Evolutionary conservation across 2,113 vertebrate species (phyloP).

Genomic region (Myxocyprinus asiaticus): DNA sequence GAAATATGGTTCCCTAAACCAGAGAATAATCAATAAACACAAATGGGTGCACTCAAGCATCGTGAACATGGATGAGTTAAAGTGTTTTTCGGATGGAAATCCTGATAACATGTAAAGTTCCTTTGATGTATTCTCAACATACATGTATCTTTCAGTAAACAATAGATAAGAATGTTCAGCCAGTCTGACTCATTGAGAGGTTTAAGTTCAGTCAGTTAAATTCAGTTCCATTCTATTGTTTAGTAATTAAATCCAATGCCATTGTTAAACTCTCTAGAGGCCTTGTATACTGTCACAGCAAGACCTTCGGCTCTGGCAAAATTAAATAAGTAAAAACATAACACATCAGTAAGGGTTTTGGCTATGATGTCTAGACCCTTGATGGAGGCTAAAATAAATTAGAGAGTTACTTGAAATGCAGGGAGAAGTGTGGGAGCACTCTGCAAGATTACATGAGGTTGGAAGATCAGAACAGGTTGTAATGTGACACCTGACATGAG

Average conservation of each 20-base stretch:
- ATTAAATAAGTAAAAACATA: slow-evolving; percentile 32
- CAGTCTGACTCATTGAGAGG: neutral
- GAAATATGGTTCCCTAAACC: slow-evolving; percentile 24
- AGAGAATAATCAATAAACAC: slow-evolving; percentile 47
- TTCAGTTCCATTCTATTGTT: neutral
- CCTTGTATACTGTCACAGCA: slow-evolving; percentile 17
- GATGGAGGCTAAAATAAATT: slow-evolving; percentile 41
- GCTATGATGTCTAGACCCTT: slow-evolving; percentile 39
- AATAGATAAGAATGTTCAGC: neutral
- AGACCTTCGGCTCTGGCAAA: slow-evolving; percentile 49
- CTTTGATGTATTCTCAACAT: neutral
- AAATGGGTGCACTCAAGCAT: slow-evolving; percentile 12
- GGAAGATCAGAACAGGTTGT: slow-evolving; percentile 46
- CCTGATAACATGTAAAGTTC: neutral
- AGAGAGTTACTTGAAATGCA: slow-evolving; percentile 28
- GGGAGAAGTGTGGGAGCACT: slow-evolving; percentile 42
- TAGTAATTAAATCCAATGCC: neutral
- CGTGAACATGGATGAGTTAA: no score
- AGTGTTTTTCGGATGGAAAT: slow-evolving; percentile 11
- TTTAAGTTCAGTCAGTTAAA: neutral
- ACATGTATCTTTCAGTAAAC: neutral
- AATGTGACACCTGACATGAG: slow-evolving; percentile 48
- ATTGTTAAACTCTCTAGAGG: slow-evolving; percentile 13
- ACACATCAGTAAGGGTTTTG: slow-evolving; percentile 43
- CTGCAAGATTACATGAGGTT: slow-evolving; percentile 54